Conservation (phyloP, 2,797 vertebrate species). For the Xenentodon cancila region DNA sequence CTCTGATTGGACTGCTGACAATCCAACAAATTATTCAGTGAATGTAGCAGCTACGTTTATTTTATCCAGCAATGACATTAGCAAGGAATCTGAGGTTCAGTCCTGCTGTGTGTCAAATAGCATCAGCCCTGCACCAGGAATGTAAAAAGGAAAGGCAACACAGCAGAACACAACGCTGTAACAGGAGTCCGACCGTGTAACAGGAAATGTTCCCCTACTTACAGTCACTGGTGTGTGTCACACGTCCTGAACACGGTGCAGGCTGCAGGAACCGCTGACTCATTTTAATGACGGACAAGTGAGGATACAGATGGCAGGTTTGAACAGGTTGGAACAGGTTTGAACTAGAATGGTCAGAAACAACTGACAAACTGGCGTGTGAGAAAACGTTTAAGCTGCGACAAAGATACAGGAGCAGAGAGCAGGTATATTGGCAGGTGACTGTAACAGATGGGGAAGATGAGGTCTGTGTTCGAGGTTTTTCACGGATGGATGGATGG, state of each 20-base stretch:
- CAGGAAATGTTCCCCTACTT: conserved; percentile 8
- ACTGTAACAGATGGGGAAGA: not conserved
- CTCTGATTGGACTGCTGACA: no score
- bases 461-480: not conserved
- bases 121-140: not conserved
- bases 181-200: conserved; percentile 15
- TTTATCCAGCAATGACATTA: no score
- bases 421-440: conserved; percentile 6
- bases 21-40: no score
- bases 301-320: conserved; percentile 9
- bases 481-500: not conserved
- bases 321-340: conserved; percentile 25
- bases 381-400: not conserved
- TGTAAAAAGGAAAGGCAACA: not conserved
- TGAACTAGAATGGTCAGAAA: conserved; percentile 13
- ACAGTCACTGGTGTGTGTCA: conserved; percentile 14
- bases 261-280: conserved; percentile 18
- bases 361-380: conserved; percentile 17
- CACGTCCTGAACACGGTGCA: conserved; percentile 5
- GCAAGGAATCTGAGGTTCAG: not conserved
- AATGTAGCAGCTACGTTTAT: no score
- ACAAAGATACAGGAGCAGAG: not conserved
- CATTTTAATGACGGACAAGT: conserved; percentile 18
- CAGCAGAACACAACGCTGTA: conserved; percentile 4
- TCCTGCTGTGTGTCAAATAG: not conserved